phyloP scores from a whole-genome alignment of 2,113 vertebrate genomes.

The Rattus rattus region DNA sequence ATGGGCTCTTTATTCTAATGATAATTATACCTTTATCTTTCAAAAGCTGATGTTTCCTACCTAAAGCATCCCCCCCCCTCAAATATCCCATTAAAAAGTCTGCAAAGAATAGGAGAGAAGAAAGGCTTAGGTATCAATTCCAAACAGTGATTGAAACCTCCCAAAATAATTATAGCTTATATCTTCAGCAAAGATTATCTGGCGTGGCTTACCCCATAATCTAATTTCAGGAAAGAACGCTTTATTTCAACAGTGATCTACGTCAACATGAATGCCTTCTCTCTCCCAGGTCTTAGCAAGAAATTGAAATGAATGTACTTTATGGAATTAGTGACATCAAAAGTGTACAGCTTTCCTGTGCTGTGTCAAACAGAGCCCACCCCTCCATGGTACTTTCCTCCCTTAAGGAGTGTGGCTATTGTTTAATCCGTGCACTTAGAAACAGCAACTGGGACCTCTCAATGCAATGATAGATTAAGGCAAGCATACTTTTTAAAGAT shows the following conservation, averaged over 20 bases:
- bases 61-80: conserved; percentile 46
- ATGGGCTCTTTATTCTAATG: conserved; percentile 72
- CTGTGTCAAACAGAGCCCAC: conserved; percentile 19
- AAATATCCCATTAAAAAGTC: conserved; percentile 75
- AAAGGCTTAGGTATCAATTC: conserved; percentile 73
- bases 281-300: conserved; percentile 49
- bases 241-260: conserved; percentile 74
- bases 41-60: conserved; percentile 73
- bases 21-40: conserved; percentile 80
- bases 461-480: conserved; percentile 55
- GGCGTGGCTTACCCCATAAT: conserved; percentile 75
- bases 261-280: conserved; percentile 59
- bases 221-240: conserved; percentile 73
- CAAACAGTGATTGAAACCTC: conserved; percentile 77
- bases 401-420: background rate
- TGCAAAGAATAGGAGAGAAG: conserved; percentile 67
- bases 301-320: conserved; percentile 66
- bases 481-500: conserved; percentile 37
- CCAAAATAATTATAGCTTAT: conserved; percentile 76
- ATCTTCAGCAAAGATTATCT: conserved; percentile 62
- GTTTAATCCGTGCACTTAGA: conserved; percentile 7
- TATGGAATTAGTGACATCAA: conserved; percentile 67
- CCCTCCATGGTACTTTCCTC: background rate
- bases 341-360: conserved; percentile 29
- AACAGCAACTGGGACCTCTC: conserved; percentile 18